phyloP scores from a whole-genome alignment of 2,888 invertebrate species.

The Drosophila paramelanica region DNA sequence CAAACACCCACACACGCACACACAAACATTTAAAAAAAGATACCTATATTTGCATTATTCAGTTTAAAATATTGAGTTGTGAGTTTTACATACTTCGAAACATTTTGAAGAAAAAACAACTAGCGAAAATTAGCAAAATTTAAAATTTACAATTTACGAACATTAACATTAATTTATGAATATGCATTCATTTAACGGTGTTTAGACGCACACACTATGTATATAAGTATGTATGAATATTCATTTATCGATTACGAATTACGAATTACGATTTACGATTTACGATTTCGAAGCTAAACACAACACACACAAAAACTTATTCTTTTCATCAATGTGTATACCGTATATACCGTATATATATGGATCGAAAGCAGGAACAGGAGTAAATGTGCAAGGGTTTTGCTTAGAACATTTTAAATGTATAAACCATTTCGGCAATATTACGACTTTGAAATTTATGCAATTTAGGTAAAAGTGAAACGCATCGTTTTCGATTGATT shows the following conservation, averaged over 20 bases:
- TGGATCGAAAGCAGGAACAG: conserved; percentile 32
- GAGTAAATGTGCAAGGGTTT: conserved; percentile 57
- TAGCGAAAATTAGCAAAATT: conserved; percentile 84
- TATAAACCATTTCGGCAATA: conserved; percentile 55
- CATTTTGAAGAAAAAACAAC: conserved; percentile 67
- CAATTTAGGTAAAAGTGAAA: conserved; percentile 18
- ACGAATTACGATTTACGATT: conserved; percentile 5
- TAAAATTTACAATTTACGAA: conserved; percentile 70
- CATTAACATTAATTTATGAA: conserved; percentile 58
- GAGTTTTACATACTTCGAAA: conserved; percentile 62
- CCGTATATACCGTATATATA: conserved; percentile 15
- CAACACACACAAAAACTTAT: conserved; percentile 37
- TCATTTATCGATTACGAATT: conserved; percentile 66
- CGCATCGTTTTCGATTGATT: conserved; percentile 69
- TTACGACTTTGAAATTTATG: conserved; percentile 39
- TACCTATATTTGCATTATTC: conserved; percentile 41
- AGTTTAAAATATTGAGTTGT: conserved; percentile 63
- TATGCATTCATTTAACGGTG: conserved; percentile 47
- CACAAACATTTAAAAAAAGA: conserved; percentile 15
- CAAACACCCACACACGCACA: conserved; percentile 21
- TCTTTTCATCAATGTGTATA: conserved; percentile 32
- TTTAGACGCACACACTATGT: conserved; percentile 54
- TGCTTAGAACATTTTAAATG: conserved; percentile 71
- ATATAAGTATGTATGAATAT: conserved; percentile 70
- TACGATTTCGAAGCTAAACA: conserved; percentile 45